Evolutionary conservation across 2,888 invertebrate species (phyloP).

Genomic region (Ariolimax columbianus): DNA sequence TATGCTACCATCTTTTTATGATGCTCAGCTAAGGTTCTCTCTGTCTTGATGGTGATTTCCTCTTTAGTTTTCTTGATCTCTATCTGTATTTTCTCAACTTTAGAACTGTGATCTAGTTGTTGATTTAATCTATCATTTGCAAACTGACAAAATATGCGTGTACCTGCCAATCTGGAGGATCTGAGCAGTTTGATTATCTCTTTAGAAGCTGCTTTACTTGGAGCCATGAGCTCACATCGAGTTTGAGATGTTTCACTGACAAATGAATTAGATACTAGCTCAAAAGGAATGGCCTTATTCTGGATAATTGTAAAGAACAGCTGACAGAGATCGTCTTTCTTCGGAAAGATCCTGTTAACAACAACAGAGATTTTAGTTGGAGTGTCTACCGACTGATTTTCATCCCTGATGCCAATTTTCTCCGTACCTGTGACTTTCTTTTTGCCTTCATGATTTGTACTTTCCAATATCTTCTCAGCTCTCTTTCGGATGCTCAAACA

Average conservation of each 20-base stretch:
- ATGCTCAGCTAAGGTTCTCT: neutral
- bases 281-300: neutral
- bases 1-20: neutral
- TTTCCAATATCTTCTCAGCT: neutral
- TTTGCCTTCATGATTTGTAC: neutral
- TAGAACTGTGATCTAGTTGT: neutral
- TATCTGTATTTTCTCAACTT: neutral
- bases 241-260: neutral
- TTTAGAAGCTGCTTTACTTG: slow-evolving; percentile 4
- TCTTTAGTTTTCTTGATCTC: slow-evolving; percentile 16
- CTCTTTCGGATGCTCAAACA: too few relatives aligned
- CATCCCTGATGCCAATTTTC: neutral
- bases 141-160: neutral
- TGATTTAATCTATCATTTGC: neutral
- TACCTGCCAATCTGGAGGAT: neutral
- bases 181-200: neutral
- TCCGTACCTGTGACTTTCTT: neutral
- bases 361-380: slow-evolving; percentile 9
- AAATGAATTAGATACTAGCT: neutral
- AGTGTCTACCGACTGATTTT: neutral
- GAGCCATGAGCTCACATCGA: neutral
- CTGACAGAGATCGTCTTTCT: neutral
- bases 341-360: slow-evolving; percentile 16
- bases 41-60: neutral
- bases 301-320: neutral